Base-by-base conservation (phyloP, 2,113 vertebrate species). In the Hydrolagus affinis region DNA sequence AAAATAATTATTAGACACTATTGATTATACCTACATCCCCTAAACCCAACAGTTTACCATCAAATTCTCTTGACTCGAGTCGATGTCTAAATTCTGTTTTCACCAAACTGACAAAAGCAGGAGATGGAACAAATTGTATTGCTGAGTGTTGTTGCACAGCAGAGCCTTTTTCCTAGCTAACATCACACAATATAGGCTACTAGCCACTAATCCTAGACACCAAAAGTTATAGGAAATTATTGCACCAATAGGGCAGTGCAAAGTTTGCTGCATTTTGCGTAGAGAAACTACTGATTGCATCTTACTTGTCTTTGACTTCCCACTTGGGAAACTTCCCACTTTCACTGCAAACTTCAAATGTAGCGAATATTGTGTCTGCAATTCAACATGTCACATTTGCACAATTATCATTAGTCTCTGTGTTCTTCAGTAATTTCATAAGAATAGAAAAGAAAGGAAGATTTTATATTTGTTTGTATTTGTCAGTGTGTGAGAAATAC, bases 221-320 rank as follows among this genome's bases (percentile, higher is more conserved):
- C 14, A 28, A 30, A 17, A 19, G 44, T 23, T 64, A 83, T 28
- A 30, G 25, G 0, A 14, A 64, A 83, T 57, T 83, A 66, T 83
- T 83, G 62, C 23, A 66, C 60, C 19, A 25, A 80, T 80, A 8
- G 64, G 64, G 60, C 6, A 80, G 25, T 28, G 25, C 7, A 78
- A 60, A 11, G 4, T 44, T 9, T 74, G 70, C 12, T 72, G 1
- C 30, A 15, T 17, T 74, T 74, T 74, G 44, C 19, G 30, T 72
- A 28, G 30, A 72, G 25, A 28, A 74, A 4, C 72, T 44, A 74
- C 15, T 21, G 25, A 66, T 60, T 66, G 76, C 0, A 25, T 60
- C 7, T 80, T 80, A 17, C 77, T 80, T 64, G 75, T 6, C n/a
- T 78, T 78, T 19, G 60, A 21, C 77, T 64, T 66, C 12, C 77